phyloP scores from a whole-genome alignment of 2,113 vertebrate species.

The Anguilla japonica region DNA sequence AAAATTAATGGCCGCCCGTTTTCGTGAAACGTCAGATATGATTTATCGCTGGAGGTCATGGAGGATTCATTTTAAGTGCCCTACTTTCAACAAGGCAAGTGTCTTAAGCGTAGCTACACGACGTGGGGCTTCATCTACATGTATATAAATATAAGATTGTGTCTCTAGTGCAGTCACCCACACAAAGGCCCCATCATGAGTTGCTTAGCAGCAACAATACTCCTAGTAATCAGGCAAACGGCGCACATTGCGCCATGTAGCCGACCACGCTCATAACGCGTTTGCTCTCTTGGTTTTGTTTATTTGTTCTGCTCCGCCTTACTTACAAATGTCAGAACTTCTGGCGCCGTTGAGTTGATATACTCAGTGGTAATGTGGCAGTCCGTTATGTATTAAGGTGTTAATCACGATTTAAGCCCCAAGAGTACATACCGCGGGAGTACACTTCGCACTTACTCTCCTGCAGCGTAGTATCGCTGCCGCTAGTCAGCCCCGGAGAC shows the following conservation, averaged over 20 bases:
- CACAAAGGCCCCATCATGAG: background rate
- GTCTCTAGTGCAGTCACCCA: conserved; percentile 7
- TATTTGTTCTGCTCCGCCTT: conserved; percentile 14
- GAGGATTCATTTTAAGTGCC: conserved; percentile 42
- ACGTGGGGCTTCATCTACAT: conserved; percentile 40
- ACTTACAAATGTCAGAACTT: conserved; percentile 28
- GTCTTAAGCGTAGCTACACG: conserved; percentile 23
- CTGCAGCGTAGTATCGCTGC: conserved; percentile 95
- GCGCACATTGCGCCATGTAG: background rate
- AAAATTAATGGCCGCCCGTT: conserved; percentile 50
- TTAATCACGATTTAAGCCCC: conserved; percentile 34
- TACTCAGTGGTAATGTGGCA: conserved; percentile 35
- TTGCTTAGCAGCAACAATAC: background rate
- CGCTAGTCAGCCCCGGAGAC: conserved; percentile 93
- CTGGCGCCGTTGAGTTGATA: conserved; percentile 33
- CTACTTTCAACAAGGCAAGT: conserved; percentile 32
- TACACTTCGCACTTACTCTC: conserved; percentile 84
- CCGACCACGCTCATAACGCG: background rate
- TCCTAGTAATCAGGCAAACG: background rate
- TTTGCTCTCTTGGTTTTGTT: conserved; percentile 9
- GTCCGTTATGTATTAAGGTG: conserved; percentile 31
- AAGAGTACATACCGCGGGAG: conserved; percentile 32
- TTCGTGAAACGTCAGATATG: conserved; percentile 44
- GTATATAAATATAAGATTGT: conserved; percentile 32
- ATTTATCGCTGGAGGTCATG: conserved; percentile 46